Percentiles rank a stretch among this genome's conserved stretches.
phyloP scores from a whole-genome alignment of 2,113 vertebrate species.

The Corythoichthys haematopterus region DNA sequence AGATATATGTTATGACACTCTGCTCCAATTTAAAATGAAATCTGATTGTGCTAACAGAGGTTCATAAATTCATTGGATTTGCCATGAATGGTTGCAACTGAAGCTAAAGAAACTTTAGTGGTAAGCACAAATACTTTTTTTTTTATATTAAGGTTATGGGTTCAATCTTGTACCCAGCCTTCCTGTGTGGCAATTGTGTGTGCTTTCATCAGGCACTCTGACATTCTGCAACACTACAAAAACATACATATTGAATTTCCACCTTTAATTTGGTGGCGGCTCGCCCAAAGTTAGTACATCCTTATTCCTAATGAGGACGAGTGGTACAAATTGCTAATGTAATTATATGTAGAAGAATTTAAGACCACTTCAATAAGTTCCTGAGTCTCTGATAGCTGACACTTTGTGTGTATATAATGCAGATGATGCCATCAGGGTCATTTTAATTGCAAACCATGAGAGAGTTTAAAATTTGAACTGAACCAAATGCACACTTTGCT shows the following conservation, averaged over 20 bases:
- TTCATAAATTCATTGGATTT: not conserved
- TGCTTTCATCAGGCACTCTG: too few species aligned
- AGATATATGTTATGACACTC: constrained; percentile 20
- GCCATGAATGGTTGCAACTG: not conserved
- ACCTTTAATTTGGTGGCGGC: too few species aligned
- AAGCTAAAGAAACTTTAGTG: not conserved
- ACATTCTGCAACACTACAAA: too few species aligned
- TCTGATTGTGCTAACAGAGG: not conserved
- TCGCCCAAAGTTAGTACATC: not conserved
- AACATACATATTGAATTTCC: too few species aligned
- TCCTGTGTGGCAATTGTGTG: too few species aligned
- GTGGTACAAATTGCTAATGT: not conserved
- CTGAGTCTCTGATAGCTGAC: not conserved
- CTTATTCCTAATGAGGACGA: not conserved
- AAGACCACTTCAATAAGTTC: not conserved
- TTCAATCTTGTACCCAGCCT: too few species aligned
- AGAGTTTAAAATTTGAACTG: constrained; percentile 13
- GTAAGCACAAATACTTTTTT: not conserved
- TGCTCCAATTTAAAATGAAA: constrained; percentile 3
- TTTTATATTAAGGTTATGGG: too few species aligned
- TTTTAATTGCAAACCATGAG: constrained; percentile 6
- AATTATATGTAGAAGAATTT: not conserved
- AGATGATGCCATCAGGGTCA: constrained; percentile 12
- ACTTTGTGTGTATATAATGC: constrained; percentile 15
- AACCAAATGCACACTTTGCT: not conserved